Conservation (phyloP, 2,797 vertebrate genomes). For the Amphiprion clarkii region DNA sequence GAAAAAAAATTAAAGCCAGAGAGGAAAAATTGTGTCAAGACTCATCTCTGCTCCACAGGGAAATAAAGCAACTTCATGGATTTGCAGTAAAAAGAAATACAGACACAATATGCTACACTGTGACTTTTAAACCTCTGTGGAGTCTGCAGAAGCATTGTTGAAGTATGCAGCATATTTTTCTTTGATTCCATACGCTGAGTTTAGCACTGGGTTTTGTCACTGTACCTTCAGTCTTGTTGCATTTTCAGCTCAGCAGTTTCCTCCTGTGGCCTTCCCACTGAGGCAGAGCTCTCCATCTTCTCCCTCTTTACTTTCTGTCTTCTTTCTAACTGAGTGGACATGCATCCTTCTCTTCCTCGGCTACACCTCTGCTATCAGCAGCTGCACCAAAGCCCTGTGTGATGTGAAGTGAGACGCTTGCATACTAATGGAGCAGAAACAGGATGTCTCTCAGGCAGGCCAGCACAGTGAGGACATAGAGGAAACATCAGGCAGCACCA, state of each 20-base stretch:
- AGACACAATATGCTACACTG: constrained; percentile 41
- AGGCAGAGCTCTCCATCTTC: constrained; percentile 41
- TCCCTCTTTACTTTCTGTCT: constrained; percentile 34
- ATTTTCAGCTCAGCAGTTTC: constrained; percentile 34
- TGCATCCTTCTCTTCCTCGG: constrained; percentile 61
- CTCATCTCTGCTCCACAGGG: constrained; percentile 55
- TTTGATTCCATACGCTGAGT: constrained; percentile 8
- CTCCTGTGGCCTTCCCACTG: constrained; percentile 30
- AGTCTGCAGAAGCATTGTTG: constrained; percentile 23
- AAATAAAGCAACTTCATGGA: constrained; percentile 68
- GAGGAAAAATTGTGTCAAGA: constrained; percentile 62
- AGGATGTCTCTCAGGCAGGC: constrained; percentile 71
- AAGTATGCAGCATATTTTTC: constrained; percentile 23
- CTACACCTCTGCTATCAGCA: constrained; percentile 80
- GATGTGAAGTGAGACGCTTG: constrained; percentile 79
- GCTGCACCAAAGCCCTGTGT: constrained; percentile 82
- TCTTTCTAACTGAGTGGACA: constrained; percentile 66
- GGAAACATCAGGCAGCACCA: constrained; percentile 67
- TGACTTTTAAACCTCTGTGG: constrained; percentile 47
- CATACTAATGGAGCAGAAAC: constrained; percentile 80
- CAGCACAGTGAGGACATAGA: constrained; percentile 62
- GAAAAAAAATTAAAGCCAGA: constrained; percentile 30
- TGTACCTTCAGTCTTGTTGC: constrained; percentile 20
- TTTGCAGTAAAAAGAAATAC: constrained; percentile 54
- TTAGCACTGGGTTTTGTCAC: constrained; percentile 19